Evolutionary conservation across 2,888 invertebrate species (phyloP), one percentile per base, ranked within the genome.

Genomic region (Cephus pulcher): DNA sequence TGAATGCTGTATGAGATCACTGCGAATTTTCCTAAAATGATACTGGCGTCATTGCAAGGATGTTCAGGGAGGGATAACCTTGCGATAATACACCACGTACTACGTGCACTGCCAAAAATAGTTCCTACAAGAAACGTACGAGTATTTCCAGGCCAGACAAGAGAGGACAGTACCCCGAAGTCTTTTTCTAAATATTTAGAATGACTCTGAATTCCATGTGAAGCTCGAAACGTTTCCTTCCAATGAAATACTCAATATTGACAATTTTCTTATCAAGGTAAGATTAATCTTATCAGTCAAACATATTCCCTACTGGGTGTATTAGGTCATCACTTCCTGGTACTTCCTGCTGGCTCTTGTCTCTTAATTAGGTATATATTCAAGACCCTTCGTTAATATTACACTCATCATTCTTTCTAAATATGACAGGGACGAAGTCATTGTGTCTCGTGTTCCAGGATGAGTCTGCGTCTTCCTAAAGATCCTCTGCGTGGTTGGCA

Each of bases 121-220:
- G 74, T 74, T 34, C 74, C 35, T 35, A 35, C 37, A 34, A 33
- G n/a, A 34, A 32, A 34, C 74, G 35, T 35, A 74, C 74, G 37
- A 33, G 35, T 30, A 74, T 74, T 37, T 37, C 35, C 34, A 34
- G 12, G 35, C 74, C 34, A 35, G 30, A 30, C 34, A 30, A 33
- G 74, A 33, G 74, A 37, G 74, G 33, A 74, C 74, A 34, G 74
- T 34, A 34, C 33, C 33, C 71, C 71, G 71, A 32, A 34, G 71
- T 77, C 70, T 40, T 34, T 69, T 69, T 69, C 70, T 79, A 80
- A 79, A 80, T 80, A 79, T 80, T 80, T 80, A 75, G 70, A 79
- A 75, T 76, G 77, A 56, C 76, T 79, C 30, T 79, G 80, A 79
- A 79, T 78, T 70, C 74, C 34, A 73, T 56, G 73, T 76, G 76